Evolutionary conservation across 2,113 vertebrate genomes (phyloP).

Genomic region (Gymnobelideus leadbeateri): DNA sequence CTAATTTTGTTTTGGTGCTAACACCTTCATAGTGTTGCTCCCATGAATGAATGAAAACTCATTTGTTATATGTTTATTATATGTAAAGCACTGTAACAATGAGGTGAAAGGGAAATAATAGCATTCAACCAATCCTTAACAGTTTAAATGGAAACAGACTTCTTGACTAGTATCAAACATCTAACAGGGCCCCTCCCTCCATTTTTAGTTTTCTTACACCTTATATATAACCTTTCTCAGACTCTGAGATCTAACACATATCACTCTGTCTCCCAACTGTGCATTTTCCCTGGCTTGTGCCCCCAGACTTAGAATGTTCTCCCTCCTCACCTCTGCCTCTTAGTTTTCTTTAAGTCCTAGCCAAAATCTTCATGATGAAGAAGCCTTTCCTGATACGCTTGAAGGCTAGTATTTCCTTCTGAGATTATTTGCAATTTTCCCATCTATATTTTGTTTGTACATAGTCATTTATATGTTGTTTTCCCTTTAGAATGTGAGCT

Average conservation of each 20-base stretch:
- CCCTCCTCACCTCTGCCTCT: neutral
- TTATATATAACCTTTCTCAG: neutral
- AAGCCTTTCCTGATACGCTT: neutral
- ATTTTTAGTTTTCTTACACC: neutral
- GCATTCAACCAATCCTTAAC: neutral
- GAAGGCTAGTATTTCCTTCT: neutral
- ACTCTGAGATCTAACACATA: neutral
- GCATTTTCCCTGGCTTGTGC: neutral
- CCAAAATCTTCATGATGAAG: neutral
- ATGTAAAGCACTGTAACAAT: neutral
- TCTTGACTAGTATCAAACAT: neutral
- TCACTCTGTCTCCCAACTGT: neutral
- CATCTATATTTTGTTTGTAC: neutral
- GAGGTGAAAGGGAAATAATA: neutral
- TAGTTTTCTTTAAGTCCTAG: neutral
- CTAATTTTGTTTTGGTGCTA: constrained; percentile 16
- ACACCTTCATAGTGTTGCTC: neutral
- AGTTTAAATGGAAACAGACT: constrained; percentile 35
- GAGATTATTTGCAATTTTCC: neutral
- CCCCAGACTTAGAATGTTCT: neutral
- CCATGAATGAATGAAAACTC: neutral
- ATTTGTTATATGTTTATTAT: neutral
- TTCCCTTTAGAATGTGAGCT: neutral
- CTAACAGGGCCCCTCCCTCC: neutral
- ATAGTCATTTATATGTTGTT: neutral